These are phyloP conservation scores for Mareca penelope DNA, from an alignment of 2,797 vertebrate genomes.

Conservation along the genomic window DNA sequence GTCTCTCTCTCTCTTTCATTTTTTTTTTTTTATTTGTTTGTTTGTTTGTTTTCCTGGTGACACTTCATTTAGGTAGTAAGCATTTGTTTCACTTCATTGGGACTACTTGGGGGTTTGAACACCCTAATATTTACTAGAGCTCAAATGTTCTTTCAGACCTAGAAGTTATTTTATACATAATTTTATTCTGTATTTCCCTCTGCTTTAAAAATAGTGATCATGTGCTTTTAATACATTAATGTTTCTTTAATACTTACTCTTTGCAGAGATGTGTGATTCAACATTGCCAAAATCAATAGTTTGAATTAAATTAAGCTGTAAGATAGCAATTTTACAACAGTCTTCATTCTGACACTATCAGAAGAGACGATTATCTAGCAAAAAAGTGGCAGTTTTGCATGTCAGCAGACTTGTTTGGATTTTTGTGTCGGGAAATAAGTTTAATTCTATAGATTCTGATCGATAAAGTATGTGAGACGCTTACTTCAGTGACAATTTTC, in stretches of 20 bases:
- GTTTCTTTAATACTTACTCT: not conserved
- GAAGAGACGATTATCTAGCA: not conserved
- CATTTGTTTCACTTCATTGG: not conserved
- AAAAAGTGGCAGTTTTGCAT: not conserved
- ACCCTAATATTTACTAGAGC: not conserved
- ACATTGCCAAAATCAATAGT: not conserved
- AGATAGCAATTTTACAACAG: not conserved
- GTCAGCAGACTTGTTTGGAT: not conserved
- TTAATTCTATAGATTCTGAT: not conserved
- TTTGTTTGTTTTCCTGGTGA: not conserved
- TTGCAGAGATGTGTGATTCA: not conserved
- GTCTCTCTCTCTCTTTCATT: too few relatives aligned
- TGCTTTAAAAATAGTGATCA: not conserved
- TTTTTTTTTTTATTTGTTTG: not conserved
- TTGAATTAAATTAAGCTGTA: not conserved
- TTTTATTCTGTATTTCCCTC: not conserved
- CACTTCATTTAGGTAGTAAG: not conserved
- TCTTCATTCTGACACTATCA: not conserved
- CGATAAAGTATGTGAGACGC: accelerated
- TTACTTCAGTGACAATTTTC: not conserved
- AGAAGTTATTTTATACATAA: not conserved
- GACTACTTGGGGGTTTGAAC: not conserved
- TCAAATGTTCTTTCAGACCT: not conserved
- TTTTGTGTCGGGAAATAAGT: not conserved
- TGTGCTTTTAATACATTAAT: not conserved